Percentiles rank a stretch among this genome's conserved stretches.
phyloP scores from a whole-genome alignment of 2,113 vertebrate genomes.

The Dunckerocampus dactyliophorus region DNA sequence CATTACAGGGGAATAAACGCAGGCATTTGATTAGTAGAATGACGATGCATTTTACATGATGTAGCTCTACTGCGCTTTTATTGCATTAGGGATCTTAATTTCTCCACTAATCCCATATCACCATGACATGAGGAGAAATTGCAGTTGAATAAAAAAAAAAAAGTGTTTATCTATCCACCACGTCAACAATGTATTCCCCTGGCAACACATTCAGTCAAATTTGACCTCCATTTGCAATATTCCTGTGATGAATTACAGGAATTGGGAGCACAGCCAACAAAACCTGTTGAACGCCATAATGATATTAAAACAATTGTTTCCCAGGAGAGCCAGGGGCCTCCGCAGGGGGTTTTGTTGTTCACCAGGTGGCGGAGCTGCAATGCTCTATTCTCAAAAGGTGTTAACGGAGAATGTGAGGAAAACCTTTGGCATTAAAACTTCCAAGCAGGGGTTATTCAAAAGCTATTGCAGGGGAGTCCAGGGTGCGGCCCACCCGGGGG shows the following conservation, averaged over 20 bases:
- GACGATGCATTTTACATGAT: constrained; percentile 1
- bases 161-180: no score
- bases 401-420: constrained; percentile 34
- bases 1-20: constrained; percentile 30
- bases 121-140: no score
- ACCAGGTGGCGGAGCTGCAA: constrained; percentile 44
- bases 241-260: constrained; percentile 56
- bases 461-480: background rate
- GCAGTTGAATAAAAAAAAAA: no score
- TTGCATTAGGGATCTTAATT: no score
- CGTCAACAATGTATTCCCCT: constrained; percentile 37
- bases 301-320: constrained; percentile 60
- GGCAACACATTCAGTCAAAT: constrained; percentile 28
- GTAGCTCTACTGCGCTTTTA: no score
- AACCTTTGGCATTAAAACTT: constrained; percentile 22
- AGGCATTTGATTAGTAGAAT: constrained; percentile 32
- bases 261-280: constrained; percentile 45
- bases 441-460: constrained; percentile 7
- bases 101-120: no score
- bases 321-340: constrained; percentile 28
- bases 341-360: constrained; percentile 33
- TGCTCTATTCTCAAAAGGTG: constrained; percentile 35
- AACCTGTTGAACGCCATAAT: constrained; percentile 52
- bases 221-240: constrained; percentile 47
- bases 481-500: no score